Evolutionary conservation across 2,797 vertebrate genomes (phyloP).

Genomic region (Urosaurus nigricauda): DNA sequence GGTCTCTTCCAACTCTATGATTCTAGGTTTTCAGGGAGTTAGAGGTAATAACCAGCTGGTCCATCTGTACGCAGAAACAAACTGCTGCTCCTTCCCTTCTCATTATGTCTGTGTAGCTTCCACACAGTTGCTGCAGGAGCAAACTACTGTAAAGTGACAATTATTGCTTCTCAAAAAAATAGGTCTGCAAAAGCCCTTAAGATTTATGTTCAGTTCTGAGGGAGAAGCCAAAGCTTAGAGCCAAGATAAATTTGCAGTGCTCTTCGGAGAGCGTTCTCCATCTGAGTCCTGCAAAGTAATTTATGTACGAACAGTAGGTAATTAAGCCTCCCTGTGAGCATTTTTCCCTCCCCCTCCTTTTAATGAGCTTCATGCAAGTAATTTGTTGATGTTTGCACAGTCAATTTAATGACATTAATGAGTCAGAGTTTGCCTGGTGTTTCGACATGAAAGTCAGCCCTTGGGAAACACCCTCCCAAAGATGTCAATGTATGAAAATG

Average conservation of each 20-base stretch:
- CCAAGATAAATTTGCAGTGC: not conserved
- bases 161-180: not conserved
- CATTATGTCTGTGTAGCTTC: no score
- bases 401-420: constrained; percentile 15
- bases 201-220: not conserved
- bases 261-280: not conserved
- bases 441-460: not conserved
- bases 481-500: not conserved
- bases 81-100: no score
- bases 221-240: not conserved
- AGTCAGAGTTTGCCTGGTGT: not conserved
- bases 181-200: not conserved
- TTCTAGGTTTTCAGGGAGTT: no score
- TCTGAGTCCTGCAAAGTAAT: constrained; percentile 3
- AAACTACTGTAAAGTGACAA: not conserved
- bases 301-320: constrained; percentile 12
- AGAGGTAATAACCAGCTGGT: no score
- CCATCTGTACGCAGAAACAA: no score
- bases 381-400: constrained; percentile 21
- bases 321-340: constrained; percentile 9
- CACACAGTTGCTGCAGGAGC: no score
- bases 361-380: constrained; percentile 20
- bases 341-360: not conserved
- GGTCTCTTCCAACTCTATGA: no score
- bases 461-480: not conserved